A percentile compares a stretch with the other conserved stretches of the same genome.
Evolutionary conservation across 2,888 invertebrate species (phyloP).

Genomic region (Onchidella celtica): DNA sequence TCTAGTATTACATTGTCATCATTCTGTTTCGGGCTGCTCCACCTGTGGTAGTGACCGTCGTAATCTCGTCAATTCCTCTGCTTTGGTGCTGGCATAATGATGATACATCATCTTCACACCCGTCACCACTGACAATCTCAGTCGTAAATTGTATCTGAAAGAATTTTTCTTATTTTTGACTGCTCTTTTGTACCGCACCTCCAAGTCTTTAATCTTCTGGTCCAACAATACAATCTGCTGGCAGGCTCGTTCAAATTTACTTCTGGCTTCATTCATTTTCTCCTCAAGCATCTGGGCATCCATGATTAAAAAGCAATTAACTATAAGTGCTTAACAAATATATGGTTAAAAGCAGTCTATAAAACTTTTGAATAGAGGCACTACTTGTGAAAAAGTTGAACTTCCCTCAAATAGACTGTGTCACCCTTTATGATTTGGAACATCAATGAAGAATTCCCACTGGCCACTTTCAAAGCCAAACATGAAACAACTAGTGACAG

Average conservation of each 20-base stretch:
- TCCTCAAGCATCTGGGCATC: constrained; percentile 54
- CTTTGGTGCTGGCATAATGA: constrained; percentile 76
- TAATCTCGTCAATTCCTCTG: constrained; percentile 71
- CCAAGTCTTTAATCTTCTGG: constrained; percentile 74
- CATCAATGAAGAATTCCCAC: no score
- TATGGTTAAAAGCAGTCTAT: no score
- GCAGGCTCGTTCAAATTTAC: constrained; percentile 74
- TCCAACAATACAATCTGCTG: constrained; percentile 75
- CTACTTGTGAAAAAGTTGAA: background rate
- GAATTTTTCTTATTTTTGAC: constrained; percentile 76
- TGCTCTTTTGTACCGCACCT: constrained; percentile 73
- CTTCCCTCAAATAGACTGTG: no score
- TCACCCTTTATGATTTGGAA: no score
- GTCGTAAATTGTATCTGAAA: constrained; percentile 72
- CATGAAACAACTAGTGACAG: no score
- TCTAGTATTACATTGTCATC: background rate
- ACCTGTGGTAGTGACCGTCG: constrained; percentile 59
- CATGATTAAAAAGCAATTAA: constrained; percentile 8
- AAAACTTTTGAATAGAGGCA: background rate
- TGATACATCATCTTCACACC: constrained; percentile 79
- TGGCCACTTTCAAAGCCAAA: no score
- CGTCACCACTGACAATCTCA: constrained; percentile 73
- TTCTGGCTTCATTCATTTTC: constrained; percentile 57
- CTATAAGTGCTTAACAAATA: no score
- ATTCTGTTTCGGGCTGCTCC: constrained; percentile 46